These are phyloP conservation scores for Marasmarcha lunaedactyla DNA, from an alignment of 2,888 invertebrate genomes.

Conservation along the genomic window DNA sequence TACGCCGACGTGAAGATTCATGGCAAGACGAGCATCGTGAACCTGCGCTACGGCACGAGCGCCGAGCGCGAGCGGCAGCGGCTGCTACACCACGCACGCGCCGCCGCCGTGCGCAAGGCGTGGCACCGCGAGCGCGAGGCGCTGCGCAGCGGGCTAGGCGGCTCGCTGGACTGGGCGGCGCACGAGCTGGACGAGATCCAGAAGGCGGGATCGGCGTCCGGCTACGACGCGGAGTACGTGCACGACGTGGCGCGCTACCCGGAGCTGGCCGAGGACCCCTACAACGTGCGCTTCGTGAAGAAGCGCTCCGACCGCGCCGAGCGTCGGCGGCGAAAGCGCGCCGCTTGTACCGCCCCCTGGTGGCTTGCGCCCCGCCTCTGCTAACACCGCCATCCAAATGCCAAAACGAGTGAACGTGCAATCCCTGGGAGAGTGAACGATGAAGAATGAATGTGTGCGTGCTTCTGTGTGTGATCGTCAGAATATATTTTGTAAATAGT, in stretches of 20 bases:
- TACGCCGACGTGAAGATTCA: constrained; percentile 92
- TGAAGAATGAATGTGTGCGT: constrained; percentile 23
- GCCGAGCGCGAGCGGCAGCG: constrained; percentile 90
- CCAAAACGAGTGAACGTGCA: constrained; percentile 61
- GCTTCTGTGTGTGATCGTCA: constrained; percentile 42
- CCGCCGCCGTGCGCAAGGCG: constrained; percentile 88
- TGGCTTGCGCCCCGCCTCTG: constrained; percentile 59
- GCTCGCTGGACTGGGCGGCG: constrained; percentile 86
- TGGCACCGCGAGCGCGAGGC: constrained; percentile 94
- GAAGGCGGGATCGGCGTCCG: constrained; percentile 84
- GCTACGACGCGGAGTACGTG: constrained; percentile 92
- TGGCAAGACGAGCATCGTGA: constrained; percentile 89
- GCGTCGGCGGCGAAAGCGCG: constrained; percentile 79
- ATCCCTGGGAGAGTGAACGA: constrained; percentile 20
- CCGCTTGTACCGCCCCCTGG: constrained; percentile 55
- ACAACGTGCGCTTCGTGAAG: constrained; percentile 91
- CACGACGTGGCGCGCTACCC: constrained; percentile 92
- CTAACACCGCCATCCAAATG: constrained; percentile 66
- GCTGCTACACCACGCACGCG: constrained; percentile 89
- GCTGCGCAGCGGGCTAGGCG: constrained; percentile 80
- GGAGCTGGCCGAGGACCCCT: constrained; percentile 95
- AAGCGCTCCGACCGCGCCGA: constrained; percentile 80
- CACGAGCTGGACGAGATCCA: constrained; percentile 90
- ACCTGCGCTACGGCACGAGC: constrained; percentile 94
- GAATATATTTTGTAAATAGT: constrained; percentile 69